Percentiles rank a stretch among this genome's conserved stretches.
These are phyloP conservation scores for Pantherophis alleghaniensis DNA, from an alignment of 2,797 vertebrate genomes.

Conservation along the genomic window DNA sequence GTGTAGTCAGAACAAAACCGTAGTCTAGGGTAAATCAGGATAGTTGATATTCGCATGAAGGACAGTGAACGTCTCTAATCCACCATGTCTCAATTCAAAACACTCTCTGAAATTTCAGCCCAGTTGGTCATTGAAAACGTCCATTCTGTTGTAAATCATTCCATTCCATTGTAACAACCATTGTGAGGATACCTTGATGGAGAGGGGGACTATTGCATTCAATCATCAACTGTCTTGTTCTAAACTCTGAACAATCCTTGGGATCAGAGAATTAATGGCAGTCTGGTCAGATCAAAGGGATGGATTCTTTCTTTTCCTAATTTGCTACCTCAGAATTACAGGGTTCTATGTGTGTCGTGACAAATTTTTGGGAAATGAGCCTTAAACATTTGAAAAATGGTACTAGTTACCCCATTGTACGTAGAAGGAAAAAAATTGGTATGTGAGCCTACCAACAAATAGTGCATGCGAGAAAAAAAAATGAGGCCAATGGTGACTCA, in stretches of 20 bases:
- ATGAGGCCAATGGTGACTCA: too few species aligned
- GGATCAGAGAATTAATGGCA: not conserved
- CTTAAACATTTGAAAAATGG: too few species aligned
- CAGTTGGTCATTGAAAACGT: not conserved
- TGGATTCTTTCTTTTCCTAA: not conserved
- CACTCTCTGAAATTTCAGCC: not conserved
- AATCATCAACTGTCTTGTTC: not conserved
- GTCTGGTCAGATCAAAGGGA: not conserved
- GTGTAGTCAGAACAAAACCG: not conserved
- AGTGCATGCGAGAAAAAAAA: too few species aligned
- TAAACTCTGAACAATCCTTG: not conserved
- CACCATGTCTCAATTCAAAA: not conserved
- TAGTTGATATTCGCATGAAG: not conserved
- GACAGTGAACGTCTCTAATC: not conserved
- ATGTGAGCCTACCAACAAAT: too few species aligned
- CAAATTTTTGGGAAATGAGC: too few species aligned
- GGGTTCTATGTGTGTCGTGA: too few species aligned
- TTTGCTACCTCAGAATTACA: too few species aligned
- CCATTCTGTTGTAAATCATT: not conserved
- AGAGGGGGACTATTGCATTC: not conserved
- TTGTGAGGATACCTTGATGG: not conserved
- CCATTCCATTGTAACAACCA: not conserved
- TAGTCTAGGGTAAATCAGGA: not conserved
- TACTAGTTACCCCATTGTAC: too few species aligned
- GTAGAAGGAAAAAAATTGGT: too few species aligned